These are phyloP conservation scores for Miichthys miiuy DNA, from an alignment of 2,797 vertebrate genomes.

Conservation along the genomic window DNA sequence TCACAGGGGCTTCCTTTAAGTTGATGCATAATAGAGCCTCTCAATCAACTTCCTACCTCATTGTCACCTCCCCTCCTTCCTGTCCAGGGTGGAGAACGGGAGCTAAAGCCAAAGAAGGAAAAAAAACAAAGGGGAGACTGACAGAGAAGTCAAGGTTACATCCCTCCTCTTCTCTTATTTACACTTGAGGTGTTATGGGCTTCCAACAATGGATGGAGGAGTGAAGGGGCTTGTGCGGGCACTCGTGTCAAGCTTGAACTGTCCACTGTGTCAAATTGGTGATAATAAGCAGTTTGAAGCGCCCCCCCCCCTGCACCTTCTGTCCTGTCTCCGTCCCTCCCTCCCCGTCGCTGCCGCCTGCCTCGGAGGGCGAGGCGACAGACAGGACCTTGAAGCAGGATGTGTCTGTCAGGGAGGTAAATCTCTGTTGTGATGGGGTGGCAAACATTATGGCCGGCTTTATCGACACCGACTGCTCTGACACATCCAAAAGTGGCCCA, in stretches of 20 bases:
- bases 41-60: constrained; percentile 97
- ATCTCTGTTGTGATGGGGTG: constrained; percentile 82
- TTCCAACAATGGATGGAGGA: constrained; percentile 79
- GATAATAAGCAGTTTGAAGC: constrained; percentile 89
- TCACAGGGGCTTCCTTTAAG: constrained; percentile 98
- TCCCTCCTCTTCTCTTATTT: constrained; percentile 92
- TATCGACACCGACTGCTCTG: constrained; percentile 86
- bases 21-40: constrained; percentile 99
- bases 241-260: constrained; percentile 71
- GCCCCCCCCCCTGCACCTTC: constrained; percentile 29
- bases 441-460: constrained; percentile 88
- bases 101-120: constrained; percentile 70
- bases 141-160: constrained; percentile 94
- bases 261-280: constrained; percentile 89
- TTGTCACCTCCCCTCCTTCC: constrained; percentile 88
- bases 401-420: constrained; percentile 84
- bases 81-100: constrained; percentile 61
- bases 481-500: constrained; percentile 83
- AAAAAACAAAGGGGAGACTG: constrained; percentile 62
- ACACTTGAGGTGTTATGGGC: constrained; percentile 86
- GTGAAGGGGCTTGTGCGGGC: constrained; percentile 48
- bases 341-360: constrained; percentile 14
- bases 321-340: constrained; percentile 40
- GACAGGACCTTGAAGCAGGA: constrained; percentile 87
- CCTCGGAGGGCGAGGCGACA: constrained; percentile 40